Evolutionary conservation across 1,140 invertebrate species (phyloP).

Genomic region (Zaprionus davidi): DNA sequence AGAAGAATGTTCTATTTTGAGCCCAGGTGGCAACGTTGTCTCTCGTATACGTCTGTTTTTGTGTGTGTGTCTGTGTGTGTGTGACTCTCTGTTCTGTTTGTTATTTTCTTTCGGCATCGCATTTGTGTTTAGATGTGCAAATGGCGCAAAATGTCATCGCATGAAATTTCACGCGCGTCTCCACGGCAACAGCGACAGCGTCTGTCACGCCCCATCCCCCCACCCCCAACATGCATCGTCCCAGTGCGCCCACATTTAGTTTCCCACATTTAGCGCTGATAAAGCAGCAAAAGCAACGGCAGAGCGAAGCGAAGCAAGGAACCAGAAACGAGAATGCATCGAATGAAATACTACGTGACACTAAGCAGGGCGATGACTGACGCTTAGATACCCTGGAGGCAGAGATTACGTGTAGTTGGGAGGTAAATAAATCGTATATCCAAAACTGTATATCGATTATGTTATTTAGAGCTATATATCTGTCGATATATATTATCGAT

Average conservation of each 20-base stretch:
- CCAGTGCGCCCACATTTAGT: constrained; percentile 53
- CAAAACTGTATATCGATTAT: too few relatives aligned
- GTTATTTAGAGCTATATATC: not conserved
- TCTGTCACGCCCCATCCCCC: constrained; percentile 11
- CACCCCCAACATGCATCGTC: not conserved
- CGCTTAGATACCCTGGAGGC: not conserved
- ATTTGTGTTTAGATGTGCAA: constrained; percentile 7
- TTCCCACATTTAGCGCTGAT: constrained; percentile 48
- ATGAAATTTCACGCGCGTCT: constrained; percentile 27
- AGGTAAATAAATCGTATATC: too few relatives aligned
- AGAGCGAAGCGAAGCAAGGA: constrained; percentile 6
- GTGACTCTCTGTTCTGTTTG: not conserved
- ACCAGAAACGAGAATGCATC: constrained; percentile 28
- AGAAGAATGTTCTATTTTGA: constrained; percentile 27
- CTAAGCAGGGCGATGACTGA: not conserved
- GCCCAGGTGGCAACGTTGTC: constrained; percentile 40
- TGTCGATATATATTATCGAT: not conserved
- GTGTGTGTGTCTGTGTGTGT: not conserved
- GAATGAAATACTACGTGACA: constrained; percentile 6
- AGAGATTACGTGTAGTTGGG: too few relatives aligned
- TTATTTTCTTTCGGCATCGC: not conserved
- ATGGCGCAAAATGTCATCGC: constrained; percentile 25
- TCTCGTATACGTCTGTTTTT: not conserved
- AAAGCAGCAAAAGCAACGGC: constrained; percentile 28
- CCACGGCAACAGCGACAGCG: not conserved